Percentiles rank a stretch among this genome's conserved stretches.
These are phyloP conservation scores for Meandrusa payeni DNA, from an alignment of 2,888 invertebrate genomes.

Conservation along the genomic window DNA sequence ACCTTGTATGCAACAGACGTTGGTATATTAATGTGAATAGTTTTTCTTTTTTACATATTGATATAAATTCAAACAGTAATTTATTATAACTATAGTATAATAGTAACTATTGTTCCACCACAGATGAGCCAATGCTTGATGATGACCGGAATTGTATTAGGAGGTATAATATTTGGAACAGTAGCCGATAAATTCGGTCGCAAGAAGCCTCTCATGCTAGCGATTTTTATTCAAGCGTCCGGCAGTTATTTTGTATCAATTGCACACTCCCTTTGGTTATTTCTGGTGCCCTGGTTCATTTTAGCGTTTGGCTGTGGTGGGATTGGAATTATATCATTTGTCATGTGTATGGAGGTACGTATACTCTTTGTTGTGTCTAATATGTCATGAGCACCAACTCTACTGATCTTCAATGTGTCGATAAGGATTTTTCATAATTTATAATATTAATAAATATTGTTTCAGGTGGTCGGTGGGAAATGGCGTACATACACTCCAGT, in stretches of 20 bases:
- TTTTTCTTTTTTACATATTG: not conserved
- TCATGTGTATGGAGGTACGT: conserved; percentile 82
- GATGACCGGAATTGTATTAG: conserved; percentile 83
- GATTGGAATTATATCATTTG: conserved; percentile 83
- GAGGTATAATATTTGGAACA: conserved; percentile 81
- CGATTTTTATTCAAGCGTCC: conserved; percentile 76
- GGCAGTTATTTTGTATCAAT: conserved; percentile 76
- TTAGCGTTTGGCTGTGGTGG: conserved; percentile 83
- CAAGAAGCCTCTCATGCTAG: conserved; percentile 77
- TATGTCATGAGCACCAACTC: not conserved
- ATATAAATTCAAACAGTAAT: not conserved
- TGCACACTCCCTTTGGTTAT: conserved; percentile 75
- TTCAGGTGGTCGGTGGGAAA: conserved; percentile 78
- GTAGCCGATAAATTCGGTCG: conserved; percentile 83
- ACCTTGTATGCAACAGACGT: conserved; percentile 82
- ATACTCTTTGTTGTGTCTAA: not conserved
- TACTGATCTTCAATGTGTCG: too few species aligned
- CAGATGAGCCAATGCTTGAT: conserved; percentile 80
- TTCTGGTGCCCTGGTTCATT: conserved; percentile 77
- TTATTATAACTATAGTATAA: not conserved
- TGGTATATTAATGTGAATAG: conserved; percentile 67
- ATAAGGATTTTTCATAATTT: too few species aligned
- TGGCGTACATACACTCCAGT: conserved; percentile 82
- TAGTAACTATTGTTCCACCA: conserved; percentile 30
- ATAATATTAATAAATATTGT: too few species aligned